Evolutionary conservation across 1,140 invertebrate genomes (phyloP), one percentile per base, ranked within the genome.

Genomic region (Archegozetes longisetosus): DNA sequence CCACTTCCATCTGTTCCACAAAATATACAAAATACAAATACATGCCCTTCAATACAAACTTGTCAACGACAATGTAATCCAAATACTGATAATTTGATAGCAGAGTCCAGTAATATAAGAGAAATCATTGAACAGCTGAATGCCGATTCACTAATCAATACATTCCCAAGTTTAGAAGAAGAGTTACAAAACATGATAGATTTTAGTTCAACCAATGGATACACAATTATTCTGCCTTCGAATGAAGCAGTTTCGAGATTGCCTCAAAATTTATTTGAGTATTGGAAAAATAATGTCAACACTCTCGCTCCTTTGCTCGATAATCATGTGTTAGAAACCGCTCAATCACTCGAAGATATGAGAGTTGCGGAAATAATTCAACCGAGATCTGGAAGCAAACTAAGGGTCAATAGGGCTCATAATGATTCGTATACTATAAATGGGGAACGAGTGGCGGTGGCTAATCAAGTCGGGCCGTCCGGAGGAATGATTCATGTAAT

Each of bases 401-500:
- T 63, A 28, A 59, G 53, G 29, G 29, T 66, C 14, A 58, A 63
- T 17, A 62, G 58, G 22, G 53, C 57, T 23, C 55, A 57, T 12
- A 64, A 64, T 29, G 50, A 61, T 22, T 56, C 25, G 22, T 61
- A 64, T n/a, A 68, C 67, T 14, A 57, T 68, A 3, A 68, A 68
- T 49, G 67, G 67, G 4, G 64, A 67, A 50, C 59, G 65, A 13
- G 62, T 68, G 20, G 59, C 68, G 2, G 46, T 61, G 26, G 64
- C 53, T 17, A 63, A 68, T 60, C 61, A 66, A 20, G 29, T 49
- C n/a, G 63, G 49, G 26, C 67, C 67, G 6, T 64, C 60, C 20
- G 62, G 62, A 24, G 67, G 67, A 2, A 40, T 64, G 1, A 61
- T 68, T 3, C 67, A 68, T 40, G 62, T 68, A 1, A 64, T 68